Evolutionary conservation across 2,797 vertebrate genomes (phyloP).

Genomic region (Pangasius krempfi): DNA sequence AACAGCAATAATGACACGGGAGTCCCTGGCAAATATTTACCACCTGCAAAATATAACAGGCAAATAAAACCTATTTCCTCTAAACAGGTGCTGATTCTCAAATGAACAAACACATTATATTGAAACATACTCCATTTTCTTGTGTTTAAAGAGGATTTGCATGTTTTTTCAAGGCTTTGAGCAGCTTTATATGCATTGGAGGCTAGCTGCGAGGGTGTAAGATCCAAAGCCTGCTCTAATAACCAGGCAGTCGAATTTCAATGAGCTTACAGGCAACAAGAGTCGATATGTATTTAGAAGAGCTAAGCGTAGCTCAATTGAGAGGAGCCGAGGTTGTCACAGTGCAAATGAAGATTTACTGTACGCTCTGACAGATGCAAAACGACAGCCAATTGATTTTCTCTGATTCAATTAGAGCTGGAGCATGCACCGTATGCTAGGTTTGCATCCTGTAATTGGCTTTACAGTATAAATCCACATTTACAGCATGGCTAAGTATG

Average conservation of each 20-base stretch:
- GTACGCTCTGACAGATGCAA: neutral
- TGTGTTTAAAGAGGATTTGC: slow-evolving; percentile 51
- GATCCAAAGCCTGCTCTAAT: slow-evolving; percentile 51
- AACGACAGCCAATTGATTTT: slow-evolving; percentile 35
- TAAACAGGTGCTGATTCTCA: neutral
- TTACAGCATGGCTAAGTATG: neutral
- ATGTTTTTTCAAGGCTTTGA: slow-evolving; percentile 41
- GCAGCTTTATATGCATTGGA: slow-evolving; percentile 52
- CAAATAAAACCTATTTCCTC: slow-evolving; percentile 31
- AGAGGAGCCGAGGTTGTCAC: neutral
- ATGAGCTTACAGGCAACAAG: slow-evolving; percentile 53
- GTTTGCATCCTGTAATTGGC: neutral
- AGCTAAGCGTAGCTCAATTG: neutral
- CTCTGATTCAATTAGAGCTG: neutral
- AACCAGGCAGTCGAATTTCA: slow-evolving; percentile 52
- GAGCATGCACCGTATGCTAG: neutral
- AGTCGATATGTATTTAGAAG: slow-evolving; percentile 49
- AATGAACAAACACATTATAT: slow-evolving; percentile 35
- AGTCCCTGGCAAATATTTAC: slow-evolving; percentile 29
- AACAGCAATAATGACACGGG: neutral
- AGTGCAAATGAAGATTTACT: slow-evolving; percentile 28
- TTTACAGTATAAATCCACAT: neutral
- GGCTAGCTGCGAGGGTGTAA: slow-evolving; percentile 46
- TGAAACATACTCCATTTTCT: slow-evolving; percentile 45
- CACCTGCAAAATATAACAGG: slow-evolving; percentile 14